A percentile compares a stretch with the other conserved stretches of the same genome.
Evolutionary conservation across 1,140 invertebrate genomes (phyloP).

Genomic region (Caerostris extrusa): DNA sequence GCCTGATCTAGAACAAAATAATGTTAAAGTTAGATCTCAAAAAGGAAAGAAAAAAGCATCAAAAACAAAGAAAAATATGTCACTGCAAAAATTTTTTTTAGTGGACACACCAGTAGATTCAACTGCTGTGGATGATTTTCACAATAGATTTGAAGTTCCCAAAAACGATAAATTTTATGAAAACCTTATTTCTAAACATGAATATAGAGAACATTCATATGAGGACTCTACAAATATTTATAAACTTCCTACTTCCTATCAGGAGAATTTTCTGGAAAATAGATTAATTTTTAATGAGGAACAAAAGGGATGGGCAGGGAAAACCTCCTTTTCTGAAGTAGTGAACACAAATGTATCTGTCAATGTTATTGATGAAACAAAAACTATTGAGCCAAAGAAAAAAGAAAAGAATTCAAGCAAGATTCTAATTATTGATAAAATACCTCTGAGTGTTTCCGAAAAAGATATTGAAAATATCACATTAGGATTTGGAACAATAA

Average conservation of each 20-base stretch:
- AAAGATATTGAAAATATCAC: not conserved
- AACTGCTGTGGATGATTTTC: not conserved
- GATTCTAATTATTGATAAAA: not conserved
- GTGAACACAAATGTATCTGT: not conserved
- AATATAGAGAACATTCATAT: no score
- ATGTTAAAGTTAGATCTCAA: not conserved
- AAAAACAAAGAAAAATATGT: not conserved
- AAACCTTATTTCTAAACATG: not conserved
- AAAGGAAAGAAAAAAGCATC: not conserved
- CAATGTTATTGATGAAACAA: not conserved
- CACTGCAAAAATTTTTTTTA: not conserved
- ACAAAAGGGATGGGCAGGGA: no score
- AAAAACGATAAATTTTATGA: constrained; percentile 5
- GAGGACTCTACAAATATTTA: no score
- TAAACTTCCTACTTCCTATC: no score
- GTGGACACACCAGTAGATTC: no score
- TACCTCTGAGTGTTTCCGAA: not conserved
- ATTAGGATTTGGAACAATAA: not conserved
- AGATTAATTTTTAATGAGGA: no score
- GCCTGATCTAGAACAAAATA: not conserved
- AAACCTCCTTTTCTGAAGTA: not conserved
- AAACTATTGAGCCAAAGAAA: not conserved
- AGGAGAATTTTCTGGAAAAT: no score
- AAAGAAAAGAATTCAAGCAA: not conserved
- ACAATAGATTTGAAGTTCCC: not conserved